Evolutionary conservation across 92 coral and sea anemone species (phyloP).

Genomic region (Zoanthus gigantus): DNA sequence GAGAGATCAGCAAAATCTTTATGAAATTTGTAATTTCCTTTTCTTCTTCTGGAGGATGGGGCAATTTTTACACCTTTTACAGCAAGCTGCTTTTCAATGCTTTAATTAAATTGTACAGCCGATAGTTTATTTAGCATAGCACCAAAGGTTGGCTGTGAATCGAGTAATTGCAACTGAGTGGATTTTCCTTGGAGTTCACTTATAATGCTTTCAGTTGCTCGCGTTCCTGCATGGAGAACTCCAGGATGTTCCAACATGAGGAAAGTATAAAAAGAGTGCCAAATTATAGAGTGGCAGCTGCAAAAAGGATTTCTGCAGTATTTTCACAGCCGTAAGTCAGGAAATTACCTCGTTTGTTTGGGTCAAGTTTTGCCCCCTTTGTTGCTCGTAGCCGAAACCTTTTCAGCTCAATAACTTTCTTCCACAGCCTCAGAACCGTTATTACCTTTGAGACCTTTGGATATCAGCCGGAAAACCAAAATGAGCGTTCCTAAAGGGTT

Average conservation of each 20-base stretch:
- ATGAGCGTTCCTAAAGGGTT: neutral
- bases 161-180: conserved; percentile 37
- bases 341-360: conserved; percentile 49
- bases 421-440: conserved; percentile 21
- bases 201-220: conserved; percentile 39
- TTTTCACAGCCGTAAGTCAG: conserved; percentile 40
- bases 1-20: neutral
- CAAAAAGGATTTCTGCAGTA: conserved; percentile 49
- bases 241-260: too few relatives aligned
- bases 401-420: conserved; percentile 25
- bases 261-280: conserved; percentile 45
- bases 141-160: conserved; percentile 50
- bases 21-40: conserved; percentile 20
- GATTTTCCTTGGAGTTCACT: conserved; percentile 55
- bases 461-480: too few relatives aligned
- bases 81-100: conserved; percentile 19
- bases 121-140: conserved; percentile 33
- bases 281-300: conserved; percentile 55
- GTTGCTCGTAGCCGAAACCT: conserved; percentile 6
- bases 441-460: neutral
- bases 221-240: conserved; percentile 18
- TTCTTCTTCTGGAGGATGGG: conserved; percentile 28
- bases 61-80: conserved; percentile 7
- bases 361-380: conserved; percentile 31
- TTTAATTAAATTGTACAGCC: conserved; percentile 43